Evolutionary conservation across 2,888 invertebrate species (phyloP), one percentile per base, ranked within the genome.

Genomic region (Lochmaea capreae): DNA sequence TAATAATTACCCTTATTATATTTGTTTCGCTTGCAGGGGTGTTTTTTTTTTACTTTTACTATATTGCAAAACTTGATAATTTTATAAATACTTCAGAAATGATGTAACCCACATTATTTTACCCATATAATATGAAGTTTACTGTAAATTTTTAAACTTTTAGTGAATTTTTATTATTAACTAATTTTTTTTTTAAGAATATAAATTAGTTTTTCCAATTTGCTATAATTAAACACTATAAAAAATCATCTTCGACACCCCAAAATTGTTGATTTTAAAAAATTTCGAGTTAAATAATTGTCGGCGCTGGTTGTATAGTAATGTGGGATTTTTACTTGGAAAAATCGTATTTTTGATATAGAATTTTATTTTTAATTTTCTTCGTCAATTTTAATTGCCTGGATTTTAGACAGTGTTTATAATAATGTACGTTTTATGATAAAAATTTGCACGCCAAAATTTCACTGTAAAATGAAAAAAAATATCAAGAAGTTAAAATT

Each of bases 21-120:
- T 78, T 81, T 81, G 79, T 79, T 81, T 78, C 79, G 79, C 81
- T 81, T 82, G 85, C 85, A 84, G 85, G 85, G 85, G 84, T 85
- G 85, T 85, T 84, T 54, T 49, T 54, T 49, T 43, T n/a, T 79
- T 79, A 81, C 76, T 81, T 82, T 83, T 82, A 78, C 79, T 65
- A 75, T 78, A 78, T 77, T 79, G 76, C 77, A 75, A 77, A 78
- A 80, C 65, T 63, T 62, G 65, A 77, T 71, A 72, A 71, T 76
- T 79, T 77, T 73, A 73, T 67, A 71, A 71, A 68, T 77, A 76
- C 39, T 70, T 65, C 39, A 65, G 63, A 70, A 73, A 72, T 70
- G 67, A 52, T 71, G 71, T 77, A 72, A 71, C 67, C 46, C 57
- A 67, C 26, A 71, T 65, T 72, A 72, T 71, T 71, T 66, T 73